Evolutionary conservation across 2,113 vertebrate species (phyloP).

Genomic region (Thinocorus orbignyianus): DNA sequence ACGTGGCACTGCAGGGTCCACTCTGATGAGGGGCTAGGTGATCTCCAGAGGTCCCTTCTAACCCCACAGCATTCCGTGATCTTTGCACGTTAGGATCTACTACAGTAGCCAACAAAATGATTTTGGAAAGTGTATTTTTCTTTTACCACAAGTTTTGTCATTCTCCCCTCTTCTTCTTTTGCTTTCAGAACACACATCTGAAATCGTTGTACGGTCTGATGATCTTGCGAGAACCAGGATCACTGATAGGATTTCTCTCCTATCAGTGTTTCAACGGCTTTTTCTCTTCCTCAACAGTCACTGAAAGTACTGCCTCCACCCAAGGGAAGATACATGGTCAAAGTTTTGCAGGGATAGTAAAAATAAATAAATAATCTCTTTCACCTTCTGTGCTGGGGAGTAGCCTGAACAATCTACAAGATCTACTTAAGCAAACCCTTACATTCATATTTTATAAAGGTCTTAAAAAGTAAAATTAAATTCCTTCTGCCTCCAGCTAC

Average conservation of each 20-base stretch:
- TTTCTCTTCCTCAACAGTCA: background rate
- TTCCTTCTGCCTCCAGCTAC: background rate
- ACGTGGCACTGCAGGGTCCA: accelerated
- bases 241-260: background rate
- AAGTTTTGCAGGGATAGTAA: background rate
- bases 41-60: too few relatives aligned
- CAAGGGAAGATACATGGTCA: background rate
- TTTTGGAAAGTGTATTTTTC: background rate
- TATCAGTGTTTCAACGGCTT: background rate
- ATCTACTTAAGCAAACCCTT: background rate
- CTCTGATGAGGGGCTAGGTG: too few relatives aligned
- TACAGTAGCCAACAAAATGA: background rate
- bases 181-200: background rate
- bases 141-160: background rate
- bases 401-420: background rate
- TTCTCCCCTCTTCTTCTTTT: background rate
- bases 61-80: too few relatives aligned
- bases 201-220: background rate
- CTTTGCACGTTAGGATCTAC: background rate
- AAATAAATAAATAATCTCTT: background rate
- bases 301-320: background rate
- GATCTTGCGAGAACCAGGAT: background rate
- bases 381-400: background rate
- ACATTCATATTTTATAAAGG: background rate
- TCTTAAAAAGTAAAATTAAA: background rate